Base-by-base conservation (phyloP, 2,888 invertebrate genomes). In the Blera fallax region DNA sequence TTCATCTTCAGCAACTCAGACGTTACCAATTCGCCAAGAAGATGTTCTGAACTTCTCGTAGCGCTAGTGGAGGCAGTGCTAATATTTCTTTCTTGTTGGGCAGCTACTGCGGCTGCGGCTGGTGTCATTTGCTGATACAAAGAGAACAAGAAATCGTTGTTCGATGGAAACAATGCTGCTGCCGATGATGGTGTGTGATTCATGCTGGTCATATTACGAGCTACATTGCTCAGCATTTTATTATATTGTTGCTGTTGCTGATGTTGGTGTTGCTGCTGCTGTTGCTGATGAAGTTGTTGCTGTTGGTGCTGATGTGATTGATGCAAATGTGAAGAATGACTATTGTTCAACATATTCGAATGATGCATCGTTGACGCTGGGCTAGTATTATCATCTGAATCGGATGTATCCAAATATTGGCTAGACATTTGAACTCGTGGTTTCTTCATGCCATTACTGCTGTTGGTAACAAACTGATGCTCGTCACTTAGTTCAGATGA, bases 1-100 rank as follows among this genome's bases (percentile, higher is more conserved):
- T 89, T 90, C 92, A 92, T 92, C 88, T 92, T 92, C 1, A 92
- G 81, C 8, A 92, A 87, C 82, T 92, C 92, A 1, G 92, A 91
- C 54, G 92, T 92, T 0, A 92, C 92, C 54, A 92, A 87, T 84
- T 92, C 92, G 8, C 92, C 92, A 18, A 92, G 88, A 34, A 92
- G 87, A 84, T 92, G 91, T 76, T 92, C 92, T 3, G 92, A 92
- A 24, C 90, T 90, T 10, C 92, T 90, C 8, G 91, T 90, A n/a
- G 29, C 16, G 5, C 62, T 65, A 2, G 72, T 10, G 2, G 85
- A 67, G 88, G 87, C 24, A 54, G 88, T 32, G 73, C 60, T 81
- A 81, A 88, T 82, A 88, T 89, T 45, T 89, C 88, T 74, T 89
- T 91, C 65, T 90, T 91, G 74, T 89, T 90, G 79, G 88, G 89